Base-by-base conservation (phyloP, 1,140 invertebrate species). In the Probaryconus sp. region DNA sequence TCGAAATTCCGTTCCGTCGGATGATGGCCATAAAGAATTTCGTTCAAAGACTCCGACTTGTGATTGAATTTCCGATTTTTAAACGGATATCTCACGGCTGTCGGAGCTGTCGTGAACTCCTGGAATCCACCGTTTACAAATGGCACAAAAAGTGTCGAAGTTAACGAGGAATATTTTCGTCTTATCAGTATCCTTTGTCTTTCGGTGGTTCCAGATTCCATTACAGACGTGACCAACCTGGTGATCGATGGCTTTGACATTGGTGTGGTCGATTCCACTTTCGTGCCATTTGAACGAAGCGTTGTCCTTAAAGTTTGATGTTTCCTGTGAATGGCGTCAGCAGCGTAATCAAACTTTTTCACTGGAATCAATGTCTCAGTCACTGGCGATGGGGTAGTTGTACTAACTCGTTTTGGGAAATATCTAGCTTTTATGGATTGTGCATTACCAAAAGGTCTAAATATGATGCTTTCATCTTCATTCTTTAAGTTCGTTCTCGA, bases 141-240 rank as follows among this genome's bases (percentile, higher is more conserved):
- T 0, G 85, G 84, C 11, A 85, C 75, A 20, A 74, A 83, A 7
- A 77, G 79, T 2, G 77, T 81, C 3, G 85, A 85, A 0, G 83
- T 83, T 5, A 83, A 42, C 5, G 85, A 86, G 0, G 85, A 87
- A 18, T 86, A 87, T 51, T 87, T 87, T 10, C 83, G 86, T 55
- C 87, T 84, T 18, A 88, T 85, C 0, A 84, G 69, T 43, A 89
- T 89, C 61, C 76, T 88, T 42, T 88, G 87, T 47, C 87, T 77
- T 48, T 89, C 88, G 0, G 88, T 89, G 0, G 86, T 88, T 0
- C 78, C 87, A 2, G 88, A 89, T 56, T 89, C 87, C 3, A 83
- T 82, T 1, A 89, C 82, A 0, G 88, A 89, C 1, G 88, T 89
- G 0, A 89, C 82, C n/a, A 89, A 58, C 71, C 86, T 81, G 1